Percentiles rank a stretch among this genome's conserved stretches.
Conservation (phyloP, 1,140 invertebrate species). For the Diorhabda carinulata region DNA sequence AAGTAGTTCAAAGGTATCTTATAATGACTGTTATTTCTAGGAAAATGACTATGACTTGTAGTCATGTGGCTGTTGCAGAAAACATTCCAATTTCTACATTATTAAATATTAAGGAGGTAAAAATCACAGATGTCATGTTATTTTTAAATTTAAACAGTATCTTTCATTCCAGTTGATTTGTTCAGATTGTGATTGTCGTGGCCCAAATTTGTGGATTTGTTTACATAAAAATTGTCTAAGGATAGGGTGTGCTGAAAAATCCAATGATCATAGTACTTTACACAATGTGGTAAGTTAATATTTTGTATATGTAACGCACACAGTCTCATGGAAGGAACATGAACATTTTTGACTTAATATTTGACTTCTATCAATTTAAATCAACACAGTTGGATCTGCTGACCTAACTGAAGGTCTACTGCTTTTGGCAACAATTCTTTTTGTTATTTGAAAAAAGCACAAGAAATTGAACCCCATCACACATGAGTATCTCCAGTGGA, state of each 20-base stretch:
- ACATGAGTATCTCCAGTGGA: no score
- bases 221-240: conserved; percentile 70
- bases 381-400: no score
- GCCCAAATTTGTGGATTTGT: conserved; percentile 81
- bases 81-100: conserved; percentile 37
- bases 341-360: no score
- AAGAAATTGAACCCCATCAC: no score
- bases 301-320: background rate
- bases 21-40: conserved; percentile 10
- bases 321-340: no score
- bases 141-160: conserved; percentile 6
- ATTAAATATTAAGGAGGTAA: conserved; percentile 37
- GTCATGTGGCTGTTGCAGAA: conserved; percentile 26
- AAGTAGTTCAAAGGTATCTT: background rate
- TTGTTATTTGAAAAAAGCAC: no score
- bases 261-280: conserved; percentile 71
- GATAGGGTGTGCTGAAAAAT: conserved; percentile 74
- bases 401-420: no score
- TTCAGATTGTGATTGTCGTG: conserved; percentile 59
- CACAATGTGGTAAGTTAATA: conserved; percentile 63
- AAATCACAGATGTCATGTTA: background rate
- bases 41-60: conserved; percentile 28
- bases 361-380: no score
- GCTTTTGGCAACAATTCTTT: no score
- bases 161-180: conserved; percentile 51